Conservation (phyloP, 2,797 vertebrate species). For the Sarcophilus harrisii region DNA sequence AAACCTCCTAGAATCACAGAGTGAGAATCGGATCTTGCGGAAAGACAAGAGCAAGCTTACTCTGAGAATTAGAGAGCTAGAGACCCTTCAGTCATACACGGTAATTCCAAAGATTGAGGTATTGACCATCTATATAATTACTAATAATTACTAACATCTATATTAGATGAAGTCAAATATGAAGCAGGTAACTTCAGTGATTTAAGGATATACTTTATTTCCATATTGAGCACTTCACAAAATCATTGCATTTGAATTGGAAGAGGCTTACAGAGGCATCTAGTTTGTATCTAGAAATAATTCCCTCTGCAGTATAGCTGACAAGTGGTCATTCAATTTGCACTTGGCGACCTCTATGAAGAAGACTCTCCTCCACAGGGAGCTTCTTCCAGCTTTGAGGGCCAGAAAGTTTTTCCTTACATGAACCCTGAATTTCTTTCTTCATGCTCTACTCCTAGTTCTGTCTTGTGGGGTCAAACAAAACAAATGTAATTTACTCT, state of each 20-base stretch:
- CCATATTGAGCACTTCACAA: slow-evolving; percentile 77
- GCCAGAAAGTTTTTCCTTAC: neutral
- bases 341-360: neutral
- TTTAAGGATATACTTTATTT: slow-evolving; percentile 81
- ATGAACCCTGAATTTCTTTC: neutral
- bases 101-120: slow-evolving; percentile 92
- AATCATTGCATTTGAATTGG: neutral
- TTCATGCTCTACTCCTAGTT: neutral
- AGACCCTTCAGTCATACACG: slow-evolving; percentile 90
- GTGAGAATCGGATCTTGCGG: slow-evolving; percentile 87
- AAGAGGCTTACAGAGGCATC: neutral
- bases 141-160: too few relatives aligned
- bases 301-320: neutral
- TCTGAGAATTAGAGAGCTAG: slow-evolving; percentile 89
- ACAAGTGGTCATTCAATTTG: neutral
- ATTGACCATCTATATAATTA: slow-evolving; percentile 78
- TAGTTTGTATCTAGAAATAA: neutral
- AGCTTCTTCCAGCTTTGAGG: neutral
- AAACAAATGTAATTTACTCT: neutral
- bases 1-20: slow-evolving; percentile 84
- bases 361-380: neutral
- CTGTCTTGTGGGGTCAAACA: neutral
- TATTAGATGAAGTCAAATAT: too few relatives aligned
- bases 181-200: too few relatives aligned
- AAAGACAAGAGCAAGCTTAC: slow-evolving; percentile 88